Evolutionary conservation across 2,797 vertebrate species (phyloP).

Genomic region (Tarsius wallacei): DNA sequence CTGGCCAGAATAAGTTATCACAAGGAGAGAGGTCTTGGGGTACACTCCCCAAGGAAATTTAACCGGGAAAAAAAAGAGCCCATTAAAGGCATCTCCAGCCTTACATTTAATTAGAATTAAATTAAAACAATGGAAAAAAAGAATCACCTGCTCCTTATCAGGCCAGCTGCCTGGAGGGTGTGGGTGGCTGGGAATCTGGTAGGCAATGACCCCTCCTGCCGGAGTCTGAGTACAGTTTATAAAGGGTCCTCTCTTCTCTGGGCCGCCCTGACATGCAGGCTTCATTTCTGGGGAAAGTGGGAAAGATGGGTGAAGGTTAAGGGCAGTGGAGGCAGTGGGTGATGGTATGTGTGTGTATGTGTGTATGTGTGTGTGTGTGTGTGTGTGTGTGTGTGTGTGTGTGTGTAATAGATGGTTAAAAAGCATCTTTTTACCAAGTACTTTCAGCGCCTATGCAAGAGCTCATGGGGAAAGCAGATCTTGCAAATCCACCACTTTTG

Average conservation of each 20-base stretch:
- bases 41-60: slow-evolving; percentile 89
- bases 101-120: slow-evolving; percentile 91
- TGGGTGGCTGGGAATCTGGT: slow-evolving; percentile 71
- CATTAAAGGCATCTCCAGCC: slow-evolving; percentile 88
- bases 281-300: background rate
- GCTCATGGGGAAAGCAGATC: background rate
- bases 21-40: slow-evolving; percentile 88
- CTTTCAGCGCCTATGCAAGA: background rate
- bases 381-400: background rate
- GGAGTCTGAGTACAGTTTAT: slow-evolving; percentile 58
- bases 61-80: slow-evolving; percentile 85
- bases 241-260: slow-evolving; percentile 54
- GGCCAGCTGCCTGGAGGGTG: slow-evolving; percentile 84
- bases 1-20: slow-evolving; percentile 92
- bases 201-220: slow-evolving; percentile 76
- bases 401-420: background rate
- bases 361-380: background rate
- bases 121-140: slow-evolving; percentile 85
- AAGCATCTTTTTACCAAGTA: background rate
- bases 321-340: background rate
- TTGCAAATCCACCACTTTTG: background rate
- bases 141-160: slow-evolving; percentile 86
- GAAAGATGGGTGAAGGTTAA: background rate
- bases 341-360: background rate
- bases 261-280: background rate